Evolutionary conservation across 2,113 vertebrate genomes (phyloP).

Genomic region (Eclectus roratus): DNA sequence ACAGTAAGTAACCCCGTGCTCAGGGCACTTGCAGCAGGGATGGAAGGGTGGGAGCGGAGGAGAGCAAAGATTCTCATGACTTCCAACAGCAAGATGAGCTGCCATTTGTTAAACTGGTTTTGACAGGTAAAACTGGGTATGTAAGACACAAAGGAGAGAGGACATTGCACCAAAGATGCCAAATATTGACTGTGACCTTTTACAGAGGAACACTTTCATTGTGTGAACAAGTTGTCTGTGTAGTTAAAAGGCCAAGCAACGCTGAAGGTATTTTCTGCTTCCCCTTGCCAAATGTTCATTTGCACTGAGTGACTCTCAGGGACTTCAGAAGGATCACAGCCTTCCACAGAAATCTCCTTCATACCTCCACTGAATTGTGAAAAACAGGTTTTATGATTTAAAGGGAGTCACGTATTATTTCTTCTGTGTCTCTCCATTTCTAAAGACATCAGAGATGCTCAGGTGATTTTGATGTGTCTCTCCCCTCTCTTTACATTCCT

Average conservation of each 20-base stretch:
- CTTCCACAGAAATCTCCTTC: slow-evolving; percentile 49
- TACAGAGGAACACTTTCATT: not conserved
- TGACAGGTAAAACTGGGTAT: not conserved
- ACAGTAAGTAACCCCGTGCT: not conserved
- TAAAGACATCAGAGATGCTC: slow-evolving; percentile 52
- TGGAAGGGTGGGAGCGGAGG: not conserved
- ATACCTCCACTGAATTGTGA: not conserved
- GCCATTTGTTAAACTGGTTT: not conserved
- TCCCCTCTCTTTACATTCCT: slow-evolving; percentile 40
- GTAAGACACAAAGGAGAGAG: not conserved
- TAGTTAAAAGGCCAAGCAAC: slow-evolving; percentile 21
- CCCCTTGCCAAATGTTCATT: slow-evolving; percentile 25
- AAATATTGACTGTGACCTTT: slow-evolving; percentile 36
- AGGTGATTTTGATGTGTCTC: slow-evolving; percentile 39
- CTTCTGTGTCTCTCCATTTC: slow-evolving; percentile 14
- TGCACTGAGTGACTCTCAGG: not conserved
- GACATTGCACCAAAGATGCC: not conserved
- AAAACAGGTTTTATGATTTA: slow-evolving; percentile 7
- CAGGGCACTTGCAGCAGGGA: not conserved
- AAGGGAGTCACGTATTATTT: slow-evolving; percentile 30
- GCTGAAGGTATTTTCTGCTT: slow-evolving; percentile 25
- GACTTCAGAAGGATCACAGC: not conserved
- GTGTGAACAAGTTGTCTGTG: not conserved
- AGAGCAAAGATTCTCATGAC: not conserved
- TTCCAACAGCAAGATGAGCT: not conserved